These are phyloP conservation scores for Agonopterix alstromeriana DNA, from an alignment of 2,888 invertebrate genomes.

Conservation along the genomic window DNA sequence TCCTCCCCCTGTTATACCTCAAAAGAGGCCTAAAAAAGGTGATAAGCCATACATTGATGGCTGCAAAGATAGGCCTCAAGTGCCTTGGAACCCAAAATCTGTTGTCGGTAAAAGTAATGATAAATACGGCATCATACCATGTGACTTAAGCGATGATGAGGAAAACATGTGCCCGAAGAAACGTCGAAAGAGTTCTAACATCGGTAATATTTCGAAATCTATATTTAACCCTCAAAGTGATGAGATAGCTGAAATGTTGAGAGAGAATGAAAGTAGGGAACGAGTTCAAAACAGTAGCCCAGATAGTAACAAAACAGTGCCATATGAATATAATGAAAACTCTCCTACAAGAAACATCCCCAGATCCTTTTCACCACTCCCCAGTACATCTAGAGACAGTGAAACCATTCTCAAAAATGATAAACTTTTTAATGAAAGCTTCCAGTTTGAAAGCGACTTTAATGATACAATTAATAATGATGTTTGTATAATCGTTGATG, in stretches of 20 bases:
- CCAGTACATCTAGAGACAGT: conserved; percentile 41
- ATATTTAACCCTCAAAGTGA: conserved; percentile 30
- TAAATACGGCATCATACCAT: conserved; percentile 20
- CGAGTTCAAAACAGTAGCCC: conserved; percentile 12
- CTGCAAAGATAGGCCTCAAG: conserved; percentile 23
- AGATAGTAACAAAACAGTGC: conserved; percentile 27
- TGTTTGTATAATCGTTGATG: conserved; percentile 19
- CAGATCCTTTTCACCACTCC: conserved; percentile 32
- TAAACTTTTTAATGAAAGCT: conserved; percentile 28
- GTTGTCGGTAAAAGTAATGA: conserved; percentile 22
- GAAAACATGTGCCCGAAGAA: conserved; percentile 12
- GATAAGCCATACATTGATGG: conserved; percentile 31
- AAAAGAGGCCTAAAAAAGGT: conserved; percentile 23
- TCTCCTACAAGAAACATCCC: conserved; percentile 5
- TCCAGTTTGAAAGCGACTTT: conserved; percentile 6
- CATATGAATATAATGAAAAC: conserved; percentile 17
- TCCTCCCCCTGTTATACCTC: conserved; percentile 20
- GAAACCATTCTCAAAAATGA: conserved; percentile 37
- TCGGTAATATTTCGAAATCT: conserved; percentile 23
- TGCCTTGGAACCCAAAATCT: conserved; percentile 13
- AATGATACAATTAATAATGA: conserved; percentile 9
- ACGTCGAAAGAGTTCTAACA: conserved; percentile 11
- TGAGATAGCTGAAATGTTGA: conserved; percentile 20
- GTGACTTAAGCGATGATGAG: conserved; percentile 10
- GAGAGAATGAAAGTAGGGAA: conserved; percentile 3